Base-by-base conservation (phyloP, 2,113 vertebrate genomes). In the Antechinus stuartii region DNA sequence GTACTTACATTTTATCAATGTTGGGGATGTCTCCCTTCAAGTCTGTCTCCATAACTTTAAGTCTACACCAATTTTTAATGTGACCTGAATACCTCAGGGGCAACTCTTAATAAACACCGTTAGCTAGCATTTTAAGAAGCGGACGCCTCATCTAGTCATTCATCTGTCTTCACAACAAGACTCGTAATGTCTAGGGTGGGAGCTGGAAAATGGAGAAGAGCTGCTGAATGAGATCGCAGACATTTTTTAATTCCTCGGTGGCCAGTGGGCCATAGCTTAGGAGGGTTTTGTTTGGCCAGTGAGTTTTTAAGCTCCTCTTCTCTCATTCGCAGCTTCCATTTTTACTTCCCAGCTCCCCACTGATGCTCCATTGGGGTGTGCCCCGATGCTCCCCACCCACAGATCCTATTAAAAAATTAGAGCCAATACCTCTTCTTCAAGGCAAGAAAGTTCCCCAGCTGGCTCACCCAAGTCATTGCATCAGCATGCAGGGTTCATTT, bases 1-100 rank as follows among this genome's bases (percentile, higher is more conserved):
- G 97, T 99, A 99, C 99, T 99, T 99, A 99, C 99, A 99, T 98
- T 98, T 98, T 96, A 99, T 95, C 98, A 98, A 98, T 97, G 98
- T 98, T 98, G 98, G 98, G 98, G 98, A 97, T 98, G 98, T 98
- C 98, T 98, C 98, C 98, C 97, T 98, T 99, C 98, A 99, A 98
- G 98, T 98, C 97, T 98, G 97, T 92, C 98, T 99, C 98, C 98
- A 98, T 49, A 99, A 98, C 98, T 98, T 98, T 98, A 98, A 98
- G 97, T 93, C 97, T 98, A 98, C 89, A 97, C 94, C 97, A 94
- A 76, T 96, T 96, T 95, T 54, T 97, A 95, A 95, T 94, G 92
- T 19, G 94, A 92, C 55, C 76, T 52, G 91, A 7, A 94, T 91
- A 89, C 42, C 23, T 92, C 53, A 54, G 10, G 54, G 94, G 42